Evolutionary conservation across 2,113 vertebrate species (phyloP), one percentile per base, ranked within the genome.

Genomic region (Notechis scutatus): DNA sequence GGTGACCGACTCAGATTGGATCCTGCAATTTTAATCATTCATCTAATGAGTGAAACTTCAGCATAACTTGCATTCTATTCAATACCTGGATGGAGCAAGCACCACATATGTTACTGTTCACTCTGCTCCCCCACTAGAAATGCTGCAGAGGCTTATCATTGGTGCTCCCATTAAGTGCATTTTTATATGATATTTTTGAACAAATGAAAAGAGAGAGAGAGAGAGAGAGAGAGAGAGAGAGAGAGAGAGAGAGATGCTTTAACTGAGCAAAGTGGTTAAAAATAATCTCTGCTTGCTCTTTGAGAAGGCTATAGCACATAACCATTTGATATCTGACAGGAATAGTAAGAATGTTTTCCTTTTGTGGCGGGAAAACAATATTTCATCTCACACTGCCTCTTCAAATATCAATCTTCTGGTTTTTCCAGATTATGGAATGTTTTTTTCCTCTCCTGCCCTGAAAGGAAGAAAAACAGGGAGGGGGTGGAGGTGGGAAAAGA

Each of bases 241-340:
- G n/a, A n/a, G n/a, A n/a, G n/a, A n/a, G n/a, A n/a, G 54, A 64
- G 69, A 59, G 64, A 90, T 93, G 29, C 47, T 55, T 92, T 89
- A 89, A 69, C 56, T 42, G 57, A 18, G 9, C 47, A 90, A 56
- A 89, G 55, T 55, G 52, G 20, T 57, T 86, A 92, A n/a, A 92
- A 92, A 92, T 86, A 92, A 47, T 54, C 20, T 85, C 52, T 18
- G 29, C 85, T 34, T 18, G 21, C 85, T 34, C 45, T 29, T 90
- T 18, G 34, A 61, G 69, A 14, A 39, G 3, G 56, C 54, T 89
- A 92, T 59, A 20, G 21, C 42, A 85, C 9, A 29, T 85, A 52
- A 54, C 64, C 86, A 61, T 92, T 45, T 92, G 87, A 47, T 47
- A 47, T 47, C 74, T 45, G 54, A 85, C 54, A 89, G 34, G 42